Percentiles rank a stretch among this genome's conserved stretches.
Conservation (phyloP, 92 coral and sea anemone species). For the Epizoanthus scotinus region DNA sequence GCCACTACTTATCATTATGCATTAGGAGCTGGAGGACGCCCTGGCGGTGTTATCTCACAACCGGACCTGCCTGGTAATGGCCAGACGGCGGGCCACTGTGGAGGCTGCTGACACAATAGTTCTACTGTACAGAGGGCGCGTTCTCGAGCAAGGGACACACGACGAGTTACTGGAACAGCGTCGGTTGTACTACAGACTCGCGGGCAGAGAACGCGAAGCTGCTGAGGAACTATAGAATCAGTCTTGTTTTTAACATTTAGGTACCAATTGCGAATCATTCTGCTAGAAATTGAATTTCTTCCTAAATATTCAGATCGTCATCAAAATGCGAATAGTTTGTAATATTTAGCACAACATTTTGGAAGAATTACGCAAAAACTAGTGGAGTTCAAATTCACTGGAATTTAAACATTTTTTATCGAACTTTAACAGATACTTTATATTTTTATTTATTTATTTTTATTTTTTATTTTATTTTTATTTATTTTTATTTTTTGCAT, state of each 20-base stretch:
- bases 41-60: conserved; percentile 49
- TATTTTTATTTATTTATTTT: too few relatives aligned
- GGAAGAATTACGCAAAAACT: too few relatives aligned
- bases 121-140: conserved; percentile 83
- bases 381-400: too few relatives aligned
- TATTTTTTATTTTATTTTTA: too few relatives aligned
- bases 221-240: conserved; percentile 26
- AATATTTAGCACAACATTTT: too few relatives aligned
- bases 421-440: too few relatives aligned
- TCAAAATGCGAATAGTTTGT: too few relatives aligned
- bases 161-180: conserved; percentile 61
- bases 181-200: conserved; percentile 54
- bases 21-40: conserved; percentile 74
- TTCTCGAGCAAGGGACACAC: conserved; percentile 80
- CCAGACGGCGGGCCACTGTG: conserved; percentile 74
- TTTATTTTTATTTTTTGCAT: too few relatives aligned
- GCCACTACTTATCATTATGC: not conserved
- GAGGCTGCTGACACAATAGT: conserved; percentile 81
- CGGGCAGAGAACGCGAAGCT: conserved; percentile 41
- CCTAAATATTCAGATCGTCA: too few relatives aligned
- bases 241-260: not conserved
- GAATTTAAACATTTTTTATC: too few relatives aligned
- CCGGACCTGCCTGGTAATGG: conserved; percentile 77
- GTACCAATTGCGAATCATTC: too few relatives aligned
- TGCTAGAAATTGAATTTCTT: too few relatives aligned